Percentiles rank a stretch among this genome's conserved stretches.
These are phyloP conservation scores for Ethmia dodecea DNA, from an alignment of 2,888 invertebrate species.

Conservation along the genomic window DNA sequence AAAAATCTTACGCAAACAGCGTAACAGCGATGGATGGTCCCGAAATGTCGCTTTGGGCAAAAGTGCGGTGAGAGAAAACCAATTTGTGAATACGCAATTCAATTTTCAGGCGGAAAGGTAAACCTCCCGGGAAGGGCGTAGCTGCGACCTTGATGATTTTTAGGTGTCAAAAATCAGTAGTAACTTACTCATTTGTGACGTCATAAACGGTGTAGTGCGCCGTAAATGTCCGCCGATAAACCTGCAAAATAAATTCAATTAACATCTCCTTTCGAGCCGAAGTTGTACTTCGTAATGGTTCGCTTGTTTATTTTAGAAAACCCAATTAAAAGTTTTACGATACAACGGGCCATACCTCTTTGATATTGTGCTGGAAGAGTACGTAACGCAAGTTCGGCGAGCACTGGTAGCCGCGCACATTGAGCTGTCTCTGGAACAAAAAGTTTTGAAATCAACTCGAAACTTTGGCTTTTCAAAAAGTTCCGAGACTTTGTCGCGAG, in stretches of 20 bases:
- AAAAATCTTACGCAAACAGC: no score
- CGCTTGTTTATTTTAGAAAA: constrained; percentile 27
- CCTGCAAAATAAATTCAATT: constrained; percentile 76
- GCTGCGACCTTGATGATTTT: constrained; percentile 33
- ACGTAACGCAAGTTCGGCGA: constrained; percentile 91
- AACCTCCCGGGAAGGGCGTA: constrained; percentile 28
- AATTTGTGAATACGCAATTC: constrained; percentile 39
- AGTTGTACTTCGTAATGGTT: constrained; percentile 25
- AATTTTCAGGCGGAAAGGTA: constrained; percentile 39
- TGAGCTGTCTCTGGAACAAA: constrained; percentile 86
- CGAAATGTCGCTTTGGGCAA: constrained; percentile 22
- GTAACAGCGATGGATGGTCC: neutral
- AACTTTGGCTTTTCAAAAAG: constrained; percentile 22
- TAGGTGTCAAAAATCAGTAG: constrained; percentile 37
- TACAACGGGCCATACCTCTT: constrained; percentile 79
- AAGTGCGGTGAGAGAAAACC: constrained; percentile 39
- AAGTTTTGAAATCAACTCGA: constrained; percentile 21
- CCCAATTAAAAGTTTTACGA: constrained; percentile 36
- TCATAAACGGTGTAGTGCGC: constrained; percentile 95
- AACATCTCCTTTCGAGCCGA: constrained; percentile 15
- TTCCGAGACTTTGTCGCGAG: constrained; percentile 17
- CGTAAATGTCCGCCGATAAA: constrained; percentile 90
- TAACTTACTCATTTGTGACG: constrained; percentile 91
- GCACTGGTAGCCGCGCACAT: constrained; percentile 91
- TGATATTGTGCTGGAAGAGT: constrained; percentile 92